These are phyloP conservation scores for Sebastes itinus DNA, from an alignment of 2,797 vertebrate species.

Conservation along the genomic window DNA sequence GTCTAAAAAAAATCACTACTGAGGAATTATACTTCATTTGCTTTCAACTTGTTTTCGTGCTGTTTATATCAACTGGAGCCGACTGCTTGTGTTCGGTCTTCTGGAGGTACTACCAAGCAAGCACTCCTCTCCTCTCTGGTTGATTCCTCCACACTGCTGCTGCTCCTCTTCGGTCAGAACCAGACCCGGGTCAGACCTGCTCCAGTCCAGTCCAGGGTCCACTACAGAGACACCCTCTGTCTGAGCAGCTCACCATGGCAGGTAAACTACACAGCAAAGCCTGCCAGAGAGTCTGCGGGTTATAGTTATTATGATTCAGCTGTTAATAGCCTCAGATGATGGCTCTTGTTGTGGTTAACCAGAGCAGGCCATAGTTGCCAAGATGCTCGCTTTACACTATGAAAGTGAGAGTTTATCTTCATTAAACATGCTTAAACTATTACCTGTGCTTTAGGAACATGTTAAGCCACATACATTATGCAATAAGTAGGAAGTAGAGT, in stretches of 20 bases:
- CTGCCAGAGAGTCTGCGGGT: neutral
- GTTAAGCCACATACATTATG: accelerated
- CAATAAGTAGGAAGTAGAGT: neutral
- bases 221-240: slow-evolving; percentile 37
- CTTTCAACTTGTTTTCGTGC: neutral
- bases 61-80: neutral
- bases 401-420: slow-evolving; percentile 8
- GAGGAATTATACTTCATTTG: neutral
- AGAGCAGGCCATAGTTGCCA: slow-evolving; percentile 28
- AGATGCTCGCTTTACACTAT: slow-evolving; percentile 26
- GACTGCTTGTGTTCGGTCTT: neutral
- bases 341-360: slow-evolving; percentile 25
- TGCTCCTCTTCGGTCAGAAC: slow-evolving; percentile 47
- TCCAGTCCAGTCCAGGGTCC: slow-evolving; percentile 60
- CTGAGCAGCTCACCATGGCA: slow-evolving; percentile 73
- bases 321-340: neutral
- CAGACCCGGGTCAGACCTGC: slow-evolving; percentile 61
- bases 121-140: too few species aligned
- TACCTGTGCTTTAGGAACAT: accelerated
- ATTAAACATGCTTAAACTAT: neutral
- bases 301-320: neutral
- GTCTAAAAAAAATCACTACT: slow-evolving; percentile 45
- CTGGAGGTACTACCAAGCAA: neutral
- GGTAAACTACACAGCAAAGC: slow-evolving; percentile 50
- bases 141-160: too few species aligned